phyloP scores from a whole-genome alignment of 2,113 vertebrate species.

The Vombatus ursinus region DNA sequence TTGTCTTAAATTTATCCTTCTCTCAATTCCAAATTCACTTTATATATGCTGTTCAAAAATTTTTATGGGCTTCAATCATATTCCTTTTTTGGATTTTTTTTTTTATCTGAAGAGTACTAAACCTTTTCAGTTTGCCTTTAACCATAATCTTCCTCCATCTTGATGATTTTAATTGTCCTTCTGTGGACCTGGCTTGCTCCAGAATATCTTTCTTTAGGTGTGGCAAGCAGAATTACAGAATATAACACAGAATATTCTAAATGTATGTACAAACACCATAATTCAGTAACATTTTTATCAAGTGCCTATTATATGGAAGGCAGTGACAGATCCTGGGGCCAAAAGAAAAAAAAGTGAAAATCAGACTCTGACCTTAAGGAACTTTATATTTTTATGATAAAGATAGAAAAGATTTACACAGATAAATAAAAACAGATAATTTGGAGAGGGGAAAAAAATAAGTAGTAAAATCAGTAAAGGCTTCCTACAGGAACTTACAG shows the following conservation, averaged over 20 bases:
- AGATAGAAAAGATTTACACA: too few relatives aligned
- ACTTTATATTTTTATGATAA: too few relatives aligned
- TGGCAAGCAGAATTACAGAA: constrained; percentile 14
- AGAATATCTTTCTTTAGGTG: neutral
- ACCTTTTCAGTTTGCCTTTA: neutral
- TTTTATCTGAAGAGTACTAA: neutral
- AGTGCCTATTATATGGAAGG: too few relatives aligned
- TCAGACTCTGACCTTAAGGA: too few relatives aligned
- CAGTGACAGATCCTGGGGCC: too few relatives aligned
- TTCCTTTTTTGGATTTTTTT: neutral
- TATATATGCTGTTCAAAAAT: neutral
- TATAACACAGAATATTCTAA: constrained; percentile 22
- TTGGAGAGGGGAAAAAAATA: too few relatives aligned
- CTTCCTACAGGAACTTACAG: too few relatives aligned
- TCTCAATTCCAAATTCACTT: constrained; percentile 13
- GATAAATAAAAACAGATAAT: too few relatives aligned
- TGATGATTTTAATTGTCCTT: constrained; percentile 41
- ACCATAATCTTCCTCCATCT: neutral
- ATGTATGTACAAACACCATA: too few relatives aligned
- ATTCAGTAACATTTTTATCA: too few relatives aligned
- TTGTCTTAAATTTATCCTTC: neutral
- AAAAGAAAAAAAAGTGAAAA: too few relatives aligned
- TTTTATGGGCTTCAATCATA: constrained; percentile 8
- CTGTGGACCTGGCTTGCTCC: neutral
- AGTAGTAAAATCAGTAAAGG: too few relatives aligned